Base-by-base conservation (phyloP, 2,888 invertebrate species). In the Agrotis puta region DNA sequence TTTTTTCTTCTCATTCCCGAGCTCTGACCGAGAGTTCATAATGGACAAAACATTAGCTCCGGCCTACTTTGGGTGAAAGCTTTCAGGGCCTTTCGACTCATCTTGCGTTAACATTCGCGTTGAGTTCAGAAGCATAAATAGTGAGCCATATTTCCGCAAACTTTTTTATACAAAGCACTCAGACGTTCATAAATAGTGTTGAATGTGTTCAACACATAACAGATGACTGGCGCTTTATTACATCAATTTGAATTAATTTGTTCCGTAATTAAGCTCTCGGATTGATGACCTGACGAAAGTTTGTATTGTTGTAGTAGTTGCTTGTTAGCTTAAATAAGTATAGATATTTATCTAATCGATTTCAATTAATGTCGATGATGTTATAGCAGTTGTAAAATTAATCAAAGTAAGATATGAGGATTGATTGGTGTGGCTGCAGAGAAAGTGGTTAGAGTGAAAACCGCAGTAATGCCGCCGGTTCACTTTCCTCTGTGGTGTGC, bases 21-120 rank as follows among this genome's bases (percentile, higher is more conserved):
- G 85, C 82, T 87, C 68, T 87, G 87, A 84, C 84, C 81, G 90
- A 87, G 89, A 88, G 91, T 91, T 92, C 91, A 91, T 95, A 95
- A 95, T 95, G 94, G 93, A 91, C 92, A 89, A 91, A 93, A 94
- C 94, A 95, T 95, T 95, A 94, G 91, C 93, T 85, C 89, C 89
- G 89, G 90, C 90, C 92, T 92, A 93, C 93, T 93, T 92, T 88
- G 87, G 85, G 74, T 85, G 89, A 94, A 94, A 94, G 94, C 95
- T 95, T 94, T 94, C 88, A 91, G 92, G 87, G 90, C 87, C 90
- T 91, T 92, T 90, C 89, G 89, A 89, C 91, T 93, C 91, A 89
- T 93, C 91, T 91, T 88, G 88, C 83, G 89, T 88, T 90, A 90
- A 89, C 88, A 85, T 76, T 81, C 71, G 72, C 82, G 79, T 87